Conservation (phyloP, 2,797 vertebrate species). For the Austrolebias charrua region DNA sequence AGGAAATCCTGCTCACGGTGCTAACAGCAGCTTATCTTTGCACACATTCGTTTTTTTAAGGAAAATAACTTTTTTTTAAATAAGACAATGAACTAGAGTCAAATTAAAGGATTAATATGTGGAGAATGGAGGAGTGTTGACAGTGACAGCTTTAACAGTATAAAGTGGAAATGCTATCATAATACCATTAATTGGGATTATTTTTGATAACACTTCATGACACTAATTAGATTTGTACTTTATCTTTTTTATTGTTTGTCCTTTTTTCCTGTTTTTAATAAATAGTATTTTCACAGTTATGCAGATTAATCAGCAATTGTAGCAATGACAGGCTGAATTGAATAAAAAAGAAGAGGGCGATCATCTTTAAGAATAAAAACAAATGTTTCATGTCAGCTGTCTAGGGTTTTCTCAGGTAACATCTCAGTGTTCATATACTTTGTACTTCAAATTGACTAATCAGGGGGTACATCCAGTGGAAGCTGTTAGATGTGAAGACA, state of each 20-base stretch:
- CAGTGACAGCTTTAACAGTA: slow-evolving; percentile 28
- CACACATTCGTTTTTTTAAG: neutral
- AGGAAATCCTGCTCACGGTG: neutral
- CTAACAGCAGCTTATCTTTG: slow-evolving; percentile 1
- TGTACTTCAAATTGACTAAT: slow-evolving; percentile 32
- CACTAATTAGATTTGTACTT: neutral
- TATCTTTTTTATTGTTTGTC: slow-evolving; percentile 2
- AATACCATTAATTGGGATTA: slow-evolving; percentile 4
- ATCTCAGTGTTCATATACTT: neutral
- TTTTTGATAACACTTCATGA: neutral
- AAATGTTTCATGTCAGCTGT: too few relatives aligned
- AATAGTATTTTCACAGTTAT: neutral
- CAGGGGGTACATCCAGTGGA: slow-evolving; percentile 33
- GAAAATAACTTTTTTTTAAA: neutral
- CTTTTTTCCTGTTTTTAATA: neutral
- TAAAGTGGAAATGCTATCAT: neutral
- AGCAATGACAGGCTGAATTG: too few relatives aligned
- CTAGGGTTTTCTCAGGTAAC: neutral
- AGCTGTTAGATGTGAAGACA: slow-evolving; percentile 29
- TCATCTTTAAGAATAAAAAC: too few relatives aligned
- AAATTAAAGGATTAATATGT: neutral
- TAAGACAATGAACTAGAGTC: too few relatives aligned
- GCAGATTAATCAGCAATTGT: neutral
- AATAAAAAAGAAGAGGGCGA: too few relatives aligned
- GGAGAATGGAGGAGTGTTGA: slow-evolving; percentile 27